Evolutionary conservation across 2,797 vertebrate genomes (phyloP), one percentile per base, ranked within the genome.

Genomic region (Bufotes viridis): DNA sequence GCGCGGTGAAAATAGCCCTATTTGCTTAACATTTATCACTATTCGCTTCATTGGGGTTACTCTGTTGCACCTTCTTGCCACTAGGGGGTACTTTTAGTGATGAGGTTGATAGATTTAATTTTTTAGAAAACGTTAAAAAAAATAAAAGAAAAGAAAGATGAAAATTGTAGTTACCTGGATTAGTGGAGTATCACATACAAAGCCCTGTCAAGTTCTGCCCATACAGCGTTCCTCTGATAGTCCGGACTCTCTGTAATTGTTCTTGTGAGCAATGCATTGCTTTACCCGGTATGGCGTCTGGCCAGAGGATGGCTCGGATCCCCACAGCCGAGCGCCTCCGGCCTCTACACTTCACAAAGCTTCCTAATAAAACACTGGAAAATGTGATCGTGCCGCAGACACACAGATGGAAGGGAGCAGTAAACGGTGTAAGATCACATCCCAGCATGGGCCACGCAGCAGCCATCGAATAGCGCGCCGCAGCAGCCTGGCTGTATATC

Each of bases 331-430:
- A 49, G 42, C 10, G 20, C 34, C 57, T 63, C 26, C 6, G 58
- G 80, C 80, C 80, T 65, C 34, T 24, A 42, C 42, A 81, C 65
- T 24, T 49, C 60, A 65, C 49, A 12, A 22, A 63, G 22, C 58
- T 65, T 81, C 6, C 58, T 80, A 42, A 81, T 65, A 81, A 81
- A 81, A 63, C 60, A 55, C 24, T 26, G 81, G 42, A 70, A 69
- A 26, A 70, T 82, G 7, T 82, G 34, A 53, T 24, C 4, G 79
- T 63, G 61, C 60, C 18, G 24, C 80, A 81, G 29, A 22, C 42
- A 49, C 78, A 22, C 78, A 80, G 78, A 63, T 81, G 61, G 60
- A 81, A 51, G 61, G 42, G 65, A 70, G 81, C 67, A 34, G 18
- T 70, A 53, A 70, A 53, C 57, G 65, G 65, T n/a, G 57, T 2